Base-by-base conservation (phyloP, 30 jellyfish, hydroid and myxozoan species). In the Cassiopea xamachana region DNA sequence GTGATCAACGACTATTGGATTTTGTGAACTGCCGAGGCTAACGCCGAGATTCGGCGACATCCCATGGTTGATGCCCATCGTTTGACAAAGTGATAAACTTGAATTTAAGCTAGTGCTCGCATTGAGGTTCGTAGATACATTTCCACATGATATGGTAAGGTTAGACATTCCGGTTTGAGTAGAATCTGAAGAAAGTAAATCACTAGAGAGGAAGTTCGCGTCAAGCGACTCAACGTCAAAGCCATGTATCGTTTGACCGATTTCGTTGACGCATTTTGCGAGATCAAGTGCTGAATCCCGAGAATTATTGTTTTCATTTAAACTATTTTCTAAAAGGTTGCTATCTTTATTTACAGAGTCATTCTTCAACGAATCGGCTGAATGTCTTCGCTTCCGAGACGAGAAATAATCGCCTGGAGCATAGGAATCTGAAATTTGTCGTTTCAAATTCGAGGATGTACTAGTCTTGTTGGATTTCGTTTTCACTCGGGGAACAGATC, bases 61-160 rank as follows among this genome's bases (percentile, higher is more conserved):
- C 19, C 83, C 90, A 7, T 59, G 90, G 75, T 80, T 88, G 3
- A 88, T 9, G 4, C 92, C 96, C 90, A 93, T 76, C 64, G 98
- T 78, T 19, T 86, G 96, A 48, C 96, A 83, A 60, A 88, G 82
- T n/a, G 89, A 87, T 84, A 93, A 76, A 87, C 96, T 87, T n/a
- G 98, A 87, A 60, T 93, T 93, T 18, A 88, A 61, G 70, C 83
- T 83, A 82, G 62, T 75, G 46, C 67, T 60, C 43, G 92, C 44
- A 60, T 68, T 67, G 19, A 79, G 88, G 77, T 79, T 91, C 75
- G 88, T 19, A 17, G 92, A 51, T 69, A 80, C 77, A 45, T 82
- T 90, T 44, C 91, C 85, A 5, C 93, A 89, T 1, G 92, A n/a
- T 51, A 85, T 82, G 16, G 94, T 84, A 1, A 91, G 69, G 73